phyloP scores from a whole-genome alignment of 2,797 vertebrate genomes.

The Trematomus bernacchii region DNA sequence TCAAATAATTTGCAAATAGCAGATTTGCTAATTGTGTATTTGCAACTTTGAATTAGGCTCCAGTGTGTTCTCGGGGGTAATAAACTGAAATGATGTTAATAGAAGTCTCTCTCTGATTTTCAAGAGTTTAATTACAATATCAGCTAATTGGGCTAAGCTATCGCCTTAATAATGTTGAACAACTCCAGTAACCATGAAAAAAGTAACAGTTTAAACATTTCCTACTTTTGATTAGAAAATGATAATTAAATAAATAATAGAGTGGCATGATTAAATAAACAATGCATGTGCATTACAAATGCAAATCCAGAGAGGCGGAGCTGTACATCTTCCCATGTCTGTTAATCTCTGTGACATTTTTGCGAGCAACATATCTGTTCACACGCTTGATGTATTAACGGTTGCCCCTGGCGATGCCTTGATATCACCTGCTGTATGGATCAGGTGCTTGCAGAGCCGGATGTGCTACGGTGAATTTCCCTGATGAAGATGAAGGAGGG shows the following conservation, averaged over 20 bases:
- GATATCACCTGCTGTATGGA: slow-evolving; percentile 73
- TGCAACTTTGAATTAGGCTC: slow-evolving; percentile 44
- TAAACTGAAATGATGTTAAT: slow-evolving; percentile 49
- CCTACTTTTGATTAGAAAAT: neutral
- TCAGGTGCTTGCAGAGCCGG: slow-evolving; percentile 81
- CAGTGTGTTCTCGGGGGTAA: slow-evolving; percentile 39
- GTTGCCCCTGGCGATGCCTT: slow-evolving; percentile 68
- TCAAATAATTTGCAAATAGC: slow-evolving; percentile 34
- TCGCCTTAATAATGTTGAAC: slow-evolving; percentile 4
- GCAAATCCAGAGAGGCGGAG: neutral
- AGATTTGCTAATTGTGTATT: slow-evolving; percentile 47
- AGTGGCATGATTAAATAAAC: neutral
- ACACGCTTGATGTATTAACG: slow-evolving; percentile 74
- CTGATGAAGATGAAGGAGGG: slow-evolving; percentile 16
- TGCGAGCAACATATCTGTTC: slow-evolving; percentile 80
- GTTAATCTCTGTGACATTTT: slow-evolving; percentile 80
- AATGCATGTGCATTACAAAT: slow-evolving; percentile 14
- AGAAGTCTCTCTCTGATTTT: slow-evolving; percentile 35
- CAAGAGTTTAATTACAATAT: slow-evolving; percentile 51
- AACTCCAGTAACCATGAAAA: slow-evolving; percentile 10
- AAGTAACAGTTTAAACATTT: neutral
- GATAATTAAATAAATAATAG: neutral
- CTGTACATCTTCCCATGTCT: slow-evolving; percentile 47
- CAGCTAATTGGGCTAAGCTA: slow-evolving; percentile 41
- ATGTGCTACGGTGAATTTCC: slow-evolving; percentile 52